Conservation (phyloP, 2,797 vertebrate species). For the Sebastes trivittatus region DNA sequence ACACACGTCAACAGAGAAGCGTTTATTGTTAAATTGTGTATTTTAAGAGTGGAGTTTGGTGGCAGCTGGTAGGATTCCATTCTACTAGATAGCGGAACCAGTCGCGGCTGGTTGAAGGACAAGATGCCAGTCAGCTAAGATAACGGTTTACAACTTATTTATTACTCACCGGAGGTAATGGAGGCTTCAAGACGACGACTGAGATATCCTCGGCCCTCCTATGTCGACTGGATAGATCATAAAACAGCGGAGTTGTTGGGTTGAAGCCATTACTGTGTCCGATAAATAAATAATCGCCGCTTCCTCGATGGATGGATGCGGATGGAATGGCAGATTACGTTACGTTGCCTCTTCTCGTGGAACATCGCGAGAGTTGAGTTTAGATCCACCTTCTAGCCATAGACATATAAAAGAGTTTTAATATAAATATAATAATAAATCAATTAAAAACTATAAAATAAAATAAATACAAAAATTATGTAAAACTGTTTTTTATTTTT, state of each 20-base stretch:
- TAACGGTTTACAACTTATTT: neutral
- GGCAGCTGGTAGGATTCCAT: neutral
- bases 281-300: neutral
- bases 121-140: neutral
- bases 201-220: neutral
- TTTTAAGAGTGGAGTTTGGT: neutral
- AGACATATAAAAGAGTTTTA: no score
- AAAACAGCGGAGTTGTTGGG: accelerated
- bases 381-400: no score
- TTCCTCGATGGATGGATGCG: conserved; percentile 8
- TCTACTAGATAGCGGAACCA: conserved; percentile 5
- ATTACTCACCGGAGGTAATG: conserved; percentile 40
- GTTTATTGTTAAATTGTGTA: accelerated
- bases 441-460: no score
- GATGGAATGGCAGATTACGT: neutral
- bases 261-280: conserved; percentile 58
- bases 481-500: no score
- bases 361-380: conserved; percentile 54
- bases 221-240: neutral
- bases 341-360: conserved; percentile 10
- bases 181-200: conserved; percentile 31
- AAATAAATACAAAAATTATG: no score
- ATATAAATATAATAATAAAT: no score
- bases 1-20: accelerated
- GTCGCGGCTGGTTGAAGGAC: neutral